Conservation (phyloP, 2,113 vertebrate species). For the Campylomormyrus numenius region DNA sequence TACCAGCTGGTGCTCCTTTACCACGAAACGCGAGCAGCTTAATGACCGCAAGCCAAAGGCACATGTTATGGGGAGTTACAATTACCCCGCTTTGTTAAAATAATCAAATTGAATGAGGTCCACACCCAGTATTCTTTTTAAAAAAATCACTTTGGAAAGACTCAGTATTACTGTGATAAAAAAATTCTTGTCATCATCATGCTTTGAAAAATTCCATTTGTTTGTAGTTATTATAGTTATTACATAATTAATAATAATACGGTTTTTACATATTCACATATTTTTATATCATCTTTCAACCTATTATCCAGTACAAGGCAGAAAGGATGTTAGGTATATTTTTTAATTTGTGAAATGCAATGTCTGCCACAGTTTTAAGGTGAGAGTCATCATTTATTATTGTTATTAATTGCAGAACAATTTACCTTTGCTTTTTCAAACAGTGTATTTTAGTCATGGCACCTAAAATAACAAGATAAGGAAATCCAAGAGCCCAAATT, state of each 20-base stretch:
- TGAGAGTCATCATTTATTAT: background rate
- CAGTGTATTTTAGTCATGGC: conserved; percentile 10
- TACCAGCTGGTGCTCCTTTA: background rate
- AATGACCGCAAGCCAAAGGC: background rate
- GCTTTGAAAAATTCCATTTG: background rate
- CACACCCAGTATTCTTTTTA: background rate
- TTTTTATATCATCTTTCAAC: background rate
- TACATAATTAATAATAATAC: background rate
- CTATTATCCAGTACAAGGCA: background rate
- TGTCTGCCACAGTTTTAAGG: background rate
- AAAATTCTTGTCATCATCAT: background rate
- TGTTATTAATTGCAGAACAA: conserved; percentile 16
- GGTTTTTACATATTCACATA: background rate
- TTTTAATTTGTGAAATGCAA: background rate
- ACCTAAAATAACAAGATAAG: conserved; percentile 31
- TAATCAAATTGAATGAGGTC: background rate
- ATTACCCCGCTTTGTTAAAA: background rate
- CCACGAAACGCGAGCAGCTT: background rate
- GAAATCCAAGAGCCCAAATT: conserved; percentile 30
- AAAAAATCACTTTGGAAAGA: background rate
- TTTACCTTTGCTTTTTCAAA: conserved; percentile 20
- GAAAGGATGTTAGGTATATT: background rate
- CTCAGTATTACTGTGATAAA: background rate
- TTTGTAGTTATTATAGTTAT: background rate
- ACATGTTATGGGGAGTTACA: background rate